Evolutionary conservation across 1,140 invertebrate species (phyloP).

Genomic region (Phenacoccus solenopsis): DNA sequence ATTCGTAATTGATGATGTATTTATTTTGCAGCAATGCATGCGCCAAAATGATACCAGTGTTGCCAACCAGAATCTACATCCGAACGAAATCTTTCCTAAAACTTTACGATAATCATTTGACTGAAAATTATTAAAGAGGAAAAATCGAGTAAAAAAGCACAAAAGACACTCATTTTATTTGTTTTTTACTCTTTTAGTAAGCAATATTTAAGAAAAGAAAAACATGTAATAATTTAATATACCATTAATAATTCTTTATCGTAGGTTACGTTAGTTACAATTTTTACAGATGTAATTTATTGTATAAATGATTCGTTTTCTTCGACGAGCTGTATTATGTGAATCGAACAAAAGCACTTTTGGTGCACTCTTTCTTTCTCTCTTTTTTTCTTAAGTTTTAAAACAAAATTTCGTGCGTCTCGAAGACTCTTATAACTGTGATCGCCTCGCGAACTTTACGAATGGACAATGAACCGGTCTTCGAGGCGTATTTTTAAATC

Average conservation of each 20-base stretch:
- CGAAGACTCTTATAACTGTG: not conserved
- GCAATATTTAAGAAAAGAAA: not conserved
- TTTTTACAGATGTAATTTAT: not conserved
- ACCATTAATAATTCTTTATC: slow-evolving; percentile 13
- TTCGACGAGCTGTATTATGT: not conserved
- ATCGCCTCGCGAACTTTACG: not conserved
- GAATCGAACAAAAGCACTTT: no score
- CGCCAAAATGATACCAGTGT: slow-evolving; percentile 5
- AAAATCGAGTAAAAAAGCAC: not conserved
- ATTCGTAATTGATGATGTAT: no score
- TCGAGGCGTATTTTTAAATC: no score
- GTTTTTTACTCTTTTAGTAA: slow-evolving; percentile 10
- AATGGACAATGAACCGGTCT: no score
- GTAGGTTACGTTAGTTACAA: not conserved
- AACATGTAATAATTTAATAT: slow-evolving; percentile 4
- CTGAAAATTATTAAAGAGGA: not conserved
- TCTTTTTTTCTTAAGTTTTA: no score
- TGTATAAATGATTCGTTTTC: not conserved
- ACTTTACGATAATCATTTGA: slow-evolving; percentile 7
- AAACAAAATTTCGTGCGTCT: no score
- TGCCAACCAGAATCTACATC: slow-evolving; percentile 6
- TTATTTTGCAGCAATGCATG: slow-evolving; percentile 10
- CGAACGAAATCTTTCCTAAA: slow-evolving; percentile 6
- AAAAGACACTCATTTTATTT: slow-evolving; percentile 8
- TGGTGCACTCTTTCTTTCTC: no score